These are phyloP conservation scores for Drosophila pruinosa DNA, from an alignment of 1,140 invertebrate species.

Conservation along the genomic window DNA sequence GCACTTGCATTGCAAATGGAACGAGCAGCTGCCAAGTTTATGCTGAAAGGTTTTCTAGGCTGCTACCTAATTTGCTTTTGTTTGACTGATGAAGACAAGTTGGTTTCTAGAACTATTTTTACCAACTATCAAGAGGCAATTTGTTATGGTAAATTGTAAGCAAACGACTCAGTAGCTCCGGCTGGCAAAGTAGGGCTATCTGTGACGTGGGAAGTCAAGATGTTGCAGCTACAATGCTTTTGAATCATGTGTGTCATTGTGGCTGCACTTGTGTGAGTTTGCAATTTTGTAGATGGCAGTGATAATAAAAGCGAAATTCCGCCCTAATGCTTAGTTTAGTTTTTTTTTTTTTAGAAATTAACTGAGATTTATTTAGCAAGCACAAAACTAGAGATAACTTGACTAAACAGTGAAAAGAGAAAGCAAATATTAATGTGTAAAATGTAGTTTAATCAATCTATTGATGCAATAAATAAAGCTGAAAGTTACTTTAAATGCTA, in stretches of 20 bases:
- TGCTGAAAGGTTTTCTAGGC: neutral
- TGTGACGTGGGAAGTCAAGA: slow-evolving; percentile 43
- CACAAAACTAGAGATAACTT: neutral
- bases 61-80: slow-evolving; percentile 15
- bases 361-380: neutral
- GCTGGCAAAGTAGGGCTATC: neutral
- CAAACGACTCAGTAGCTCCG: slow-evolving; percentile 12
- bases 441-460: no score
- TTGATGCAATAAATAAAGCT: no score
- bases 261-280: neutral
- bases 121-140: slow-evolving; percentile 37
- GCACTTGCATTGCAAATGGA: slow-evolving; percentile 38
- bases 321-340: neutral
- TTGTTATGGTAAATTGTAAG: slow-evolving; percentile 59
- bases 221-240: neutral
- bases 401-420: neutral
- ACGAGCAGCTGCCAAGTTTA: slow-evolving; percentile 20
- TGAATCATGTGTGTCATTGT: slow-evolving; percentile 24
- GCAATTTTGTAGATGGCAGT: neutral
- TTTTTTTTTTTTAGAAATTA: neutral
- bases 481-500: no score
- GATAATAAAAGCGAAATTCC: slow-evolving; percentile 3
- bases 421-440: neutral
- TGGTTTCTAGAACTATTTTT: slow-evolving; percentile 11
- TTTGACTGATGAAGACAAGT: slow-evolving; percentile 59